Evolutionary conservation across 2,888 invertebrate species (phyloP), one percentile per base, ranked within the genome.

Genomic region (Pyrrhosoma nymphula): DNA sequence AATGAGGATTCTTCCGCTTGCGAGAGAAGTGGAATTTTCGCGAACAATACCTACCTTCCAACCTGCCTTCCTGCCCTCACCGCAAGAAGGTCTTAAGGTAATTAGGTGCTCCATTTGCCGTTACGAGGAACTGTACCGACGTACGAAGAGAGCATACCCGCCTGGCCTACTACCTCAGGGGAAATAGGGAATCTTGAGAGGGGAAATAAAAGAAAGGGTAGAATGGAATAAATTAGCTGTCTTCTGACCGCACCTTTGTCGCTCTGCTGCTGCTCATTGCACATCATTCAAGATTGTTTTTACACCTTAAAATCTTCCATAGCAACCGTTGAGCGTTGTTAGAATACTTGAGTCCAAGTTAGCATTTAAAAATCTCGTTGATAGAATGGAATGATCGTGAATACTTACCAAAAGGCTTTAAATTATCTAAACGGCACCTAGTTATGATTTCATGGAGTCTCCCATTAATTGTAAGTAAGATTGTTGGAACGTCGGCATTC

Each of bases 41-140:
- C 82, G 82, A 14, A 82, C 82, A 82, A 82, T 82, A 82, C 82
- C 63, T 23, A 56, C 56, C 56, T 4, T 20, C 63, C 75, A 12
- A 30, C 75, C 30, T 30, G n/a, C 82, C n/a, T 69, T n/a, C 20
- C 60, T 60, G 16, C 16, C 60, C 60, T 23, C 26, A 26, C 82
- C 82, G 35, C 82, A 35, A 82, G 35, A 82, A 82, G 82, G 82
- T 82, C 82, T 82, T 82, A 35, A 82, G 82, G 82, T 82, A 82
- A 82, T 82, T 30, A 82, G 82, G 82, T 82, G 82, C 82, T 82
- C 82, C 82, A 82, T 26, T 82, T 35, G 82, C 82, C 82, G 82
- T 82, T 82, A 82, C 82, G 82, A 16, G 82, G 82, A 35, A 35
- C 35, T 35, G 35, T 82, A 82, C 35, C 16, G 16, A 0, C 35